A percentile compares a stretch with the other conserved stretches of the same genome.
Conservation (phyloP, 2,888 invertebrate genomes). For the Orthosia incerta region DNA sequence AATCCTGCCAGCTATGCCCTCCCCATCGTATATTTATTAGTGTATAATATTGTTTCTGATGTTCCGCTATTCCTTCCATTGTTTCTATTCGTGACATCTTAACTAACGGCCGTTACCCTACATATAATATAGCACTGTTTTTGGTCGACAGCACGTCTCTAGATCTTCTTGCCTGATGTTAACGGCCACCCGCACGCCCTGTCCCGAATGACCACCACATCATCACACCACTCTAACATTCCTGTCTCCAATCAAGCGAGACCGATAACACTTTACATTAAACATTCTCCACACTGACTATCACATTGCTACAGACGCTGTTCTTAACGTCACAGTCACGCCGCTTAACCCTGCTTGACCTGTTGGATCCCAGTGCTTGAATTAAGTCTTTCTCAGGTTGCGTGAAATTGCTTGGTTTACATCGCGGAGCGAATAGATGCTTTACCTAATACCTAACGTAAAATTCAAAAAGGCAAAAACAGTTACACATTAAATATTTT, state of each 20-base stretch:
- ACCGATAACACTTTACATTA: conserved; percentile 19
- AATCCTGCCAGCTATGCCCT: no score
- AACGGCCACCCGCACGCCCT: conserved; percentile 8
- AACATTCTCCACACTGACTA: conserved; percentile 31
- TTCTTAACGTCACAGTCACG: conserved; percentile 15
- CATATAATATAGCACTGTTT: background rate
- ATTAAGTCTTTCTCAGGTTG: background rate
- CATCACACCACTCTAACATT: background rate
- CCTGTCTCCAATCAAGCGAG: conserved; percentile 9
- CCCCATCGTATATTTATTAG: no score
- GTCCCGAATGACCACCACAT: conserved; percentile 1
- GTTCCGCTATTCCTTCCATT: background rate
- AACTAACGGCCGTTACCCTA: background rate
- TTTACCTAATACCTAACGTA: background rate
- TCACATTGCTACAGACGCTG: conserved; percentile 2
- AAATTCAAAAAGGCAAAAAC: no score
- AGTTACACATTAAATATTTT: no score
- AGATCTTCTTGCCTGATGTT: background rate
- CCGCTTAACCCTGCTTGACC: conserved; percentile 1
- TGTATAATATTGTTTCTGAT: background rate
- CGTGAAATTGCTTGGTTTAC: background rate
- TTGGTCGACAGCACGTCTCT: background rate
- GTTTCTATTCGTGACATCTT: background rate
- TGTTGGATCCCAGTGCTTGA: background rate
- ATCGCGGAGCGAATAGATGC: background rate